A percentile compares a stretch with the other conserved stretches of the same genome.
Conservation (phyloP, 2,888 invertebrate genomes). For the Machimus atricapillus region DNA sequence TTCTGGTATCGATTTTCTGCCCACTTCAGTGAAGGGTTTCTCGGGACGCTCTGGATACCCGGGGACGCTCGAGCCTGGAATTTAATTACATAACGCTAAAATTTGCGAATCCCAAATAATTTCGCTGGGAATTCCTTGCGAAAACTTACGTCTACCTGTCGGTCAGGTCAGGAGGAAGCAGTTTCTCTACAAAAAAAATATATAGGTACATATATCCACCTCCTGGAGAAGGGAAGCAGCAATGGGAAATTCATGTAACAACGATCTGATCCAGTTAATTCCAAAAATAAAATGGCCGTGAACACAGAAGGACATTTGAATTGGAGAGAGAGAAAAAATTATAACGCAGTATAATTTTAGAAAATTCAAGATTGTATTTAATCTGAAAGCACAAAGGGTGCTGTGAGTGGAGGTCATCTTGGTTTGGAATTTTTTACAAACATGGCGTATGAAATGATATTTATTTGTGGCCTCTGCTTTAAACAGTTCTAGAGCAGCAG, state of each 20-base stretch:
- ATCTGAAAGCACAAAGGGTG: background rate
- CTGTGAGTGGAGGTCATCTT: background rate
- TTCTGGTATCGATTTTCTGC: slow-evolving; percentile 43
- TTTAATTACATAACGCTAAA: slow-evolving; percentile 9
- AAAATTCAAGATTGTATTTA: background rate
- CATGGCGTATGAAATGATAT: too few species aligned
- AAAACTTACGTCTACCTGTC: background rate
- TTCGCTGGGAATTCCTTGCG: background rate
- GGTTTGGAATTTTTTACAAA: background rate
- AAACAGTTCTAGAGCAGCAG: too few species aligned
- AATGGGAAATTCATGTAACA: background rate
- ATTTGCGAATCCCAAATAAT: background rate
- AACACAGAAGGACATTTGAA: background rate
- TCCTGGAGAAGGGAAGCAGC: background rate
- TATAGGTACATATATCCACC: too few species aligned
- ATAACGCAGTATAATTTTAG: background rate
- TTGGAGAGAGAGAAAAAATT: background rate
- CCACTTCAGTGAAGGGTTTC: slow-evolving; percentile 25
- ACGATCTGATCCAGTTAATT: background rate
- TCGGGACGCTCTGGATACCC: slow-evolving; percentile 17
- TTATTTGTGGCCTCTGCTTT: too few species aligned
- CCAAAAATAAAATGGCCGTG: background rate
- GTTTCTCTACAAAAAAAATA: background rate
- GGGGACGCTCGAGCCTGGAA: slow-evolving; percentile 3
- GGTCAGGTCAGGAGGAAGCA: background rate